Conservation (phyloP, 2,113 vertebrate genomes). For the Muntiacus muntjak region DNA sequence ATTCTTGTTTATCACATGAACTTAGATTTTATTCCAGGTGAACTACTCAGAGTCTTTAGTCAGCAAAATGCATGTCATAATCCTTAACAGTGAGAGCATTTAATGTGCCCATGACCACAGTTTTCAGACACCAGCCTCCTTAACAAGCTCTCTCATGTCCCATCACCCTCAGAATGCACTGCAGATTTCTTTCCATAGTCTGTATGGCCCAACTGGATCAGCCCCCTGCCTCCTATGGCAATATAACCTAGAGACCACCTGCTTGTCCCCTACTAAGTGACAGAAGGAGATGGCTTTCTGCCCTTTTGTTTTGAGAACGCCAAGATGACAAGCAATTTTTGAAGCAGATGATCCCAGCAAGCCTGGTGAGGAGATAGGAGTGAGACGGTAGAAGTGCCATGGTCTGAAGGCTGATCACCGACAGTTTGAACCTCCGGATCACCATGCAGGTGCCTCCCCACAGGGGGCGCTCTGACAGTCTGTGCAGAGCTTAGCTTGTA, state of each 20-base stretch:
- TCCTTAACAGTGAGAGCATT: background rate
- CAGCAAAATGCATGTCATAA: too few relatives aligned
- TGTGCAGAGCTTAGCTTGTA: background rate
- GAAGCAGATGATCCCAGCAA: background rate
- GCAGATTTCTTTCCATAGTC: background rate
- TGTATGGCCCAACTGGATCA: accelerated
- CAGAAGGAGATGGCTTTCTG: background rate
- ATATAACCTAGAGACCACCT: background rate
- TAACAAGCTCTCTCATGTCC: background rate
- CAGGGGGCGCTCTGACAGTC: background rate
- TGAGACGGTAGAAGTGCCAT: background rate
- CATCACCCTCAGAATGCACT: background rate
- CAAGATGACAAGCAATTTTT: background rate
- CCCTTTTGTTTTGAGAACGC: too few relatives aligned
- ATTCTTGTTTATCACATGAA: background rate
- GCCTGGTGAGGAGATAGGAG: background rate
- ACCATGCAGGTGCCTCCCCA: background rate
- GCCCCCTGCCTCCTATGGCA: background rate
- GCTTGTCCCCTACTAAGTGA: background rate
- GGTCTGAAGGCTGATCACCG: background rate
- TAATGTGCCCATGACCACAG: background rate
- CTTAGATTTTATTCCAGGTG: background rate
- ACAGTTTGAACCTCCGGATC: background rate
- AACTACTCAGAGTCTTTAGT: background rate
- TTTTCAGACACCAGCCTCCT: background rate